Percentiles rank a stretch among this genome's conserved stretches.
These are phyloP conservation scores for Platyura marginata DNA, from an alignment of 1,140 invertebrate genomes.

Conservation along the genomic window DNA sequence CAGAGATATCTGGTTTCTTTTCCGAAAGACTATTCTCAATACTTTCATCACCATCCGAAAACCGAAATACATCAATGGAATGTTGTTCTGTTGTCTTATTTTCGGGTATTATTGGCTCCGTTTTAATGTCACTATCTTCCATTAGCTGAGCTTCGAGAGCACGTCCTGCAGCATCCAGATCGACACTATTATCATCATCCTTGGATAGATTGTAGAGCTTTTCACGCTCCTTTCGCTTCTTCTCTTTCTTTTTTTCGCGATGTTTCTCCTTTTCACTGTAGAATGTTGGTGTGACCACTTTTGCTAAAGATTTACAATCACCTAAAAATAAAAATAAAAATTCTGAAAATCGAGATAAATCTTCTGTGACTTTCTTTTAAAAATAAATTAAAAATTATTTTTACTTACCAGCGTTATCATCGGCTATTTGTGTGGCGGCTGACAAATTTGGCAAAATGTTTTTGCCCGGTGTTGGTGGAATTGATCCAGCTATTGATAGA, in stretches of 20 bases:
- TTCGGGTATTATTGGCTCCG: constrained; percentile 8
- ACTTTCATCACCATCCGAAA: constrained; percentile 30
- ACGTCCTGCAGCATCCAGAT: constrained; percentile 57
- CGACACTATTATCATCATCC: constrained; percentile 58
- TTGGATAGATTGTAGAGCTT: constrained; percentile 17
- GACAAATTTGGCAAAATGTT: not conserved
- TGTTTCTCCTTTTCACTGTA: constrained; percentile 11
- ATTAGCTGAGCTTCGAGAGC: constrained; percentile 61
- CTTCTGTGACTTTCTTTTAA: too few species aligned
- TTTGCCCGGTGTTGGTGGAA: constrained; percentile 6
- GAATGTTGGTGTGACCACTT: constrained; percentile 18
- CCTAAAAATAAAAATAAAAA: too few species aligned
- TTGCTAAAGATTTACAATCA: too few species aligned
- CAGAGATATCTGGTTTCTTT: constrained; percentile 4
- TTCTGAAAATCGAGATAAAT: too few species aligned
- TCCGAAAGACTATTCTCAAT: constrained; percentile 7
- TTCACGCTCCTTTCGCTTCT: constrained; percentile 43
- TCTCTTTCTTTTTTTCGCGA: constrained; percentile 40
- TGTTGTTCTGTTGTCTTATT: constrained; percentile 1
- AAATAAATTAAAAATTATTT: too few species aligned
- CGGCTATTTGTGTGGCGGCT: not conserved
- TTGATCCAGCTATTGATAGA: constrained; percentile 3
- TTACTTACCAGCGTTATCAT: not conserved
- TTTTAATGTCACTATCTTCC: constrained; percentile 30
- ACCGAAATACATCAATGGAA: constrained; percentile 18